Evolutionary conservation across 2,797 vertebrate species (phyloP), one percentile per base, ranked within the genome.

Genomic region (Tokudaia muenninki): DNA sequence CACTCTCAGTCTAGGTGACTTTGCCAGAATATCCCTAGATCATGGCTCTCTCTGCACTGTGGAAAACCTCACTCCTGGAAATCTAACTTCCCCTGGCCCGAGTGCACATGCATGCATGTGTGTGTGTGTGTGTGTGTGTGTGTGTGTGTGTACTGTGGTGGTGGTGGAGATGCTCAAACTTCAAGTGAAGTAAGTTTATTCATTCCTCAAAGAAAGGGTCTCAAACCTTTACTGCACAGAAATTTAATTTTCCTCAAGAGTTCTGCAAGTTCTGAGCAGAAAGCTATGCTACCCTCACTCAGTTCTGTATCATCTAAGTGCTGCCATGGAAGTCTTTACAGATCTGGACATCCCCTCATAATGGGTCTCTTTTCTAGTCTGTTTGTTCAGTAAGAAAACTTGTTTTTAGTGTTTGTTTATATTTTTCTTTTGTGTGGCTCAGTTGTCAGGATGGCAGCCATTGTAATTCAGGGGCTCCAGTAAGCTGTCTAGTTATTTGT

Each of bases 171-270:
- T 6, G 1, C 55, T 26, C 52, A 95, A 95, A 92, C 31, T 72
- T 19, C 47, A 95, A 87, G 57, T 93, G 59, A 97, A 89, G 34
- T 0, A 3, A 89, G 3, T 87, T 97, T 89, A 31, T 82, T 95
- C 41, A 65, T 94, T 93, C 44, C 34, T 80, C 52, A 81, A 87
- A 97, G 97, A 92, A 41, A 79, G 61, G 12, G 21, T 90, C 24
- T 37, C 22, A 52, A 11, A 75, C 96, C 59, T 94, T 87, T 97
- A 37, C 72, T 44, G 41, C 8, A 34, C 92, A 92, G 44, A 96
- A 13, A 0, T 67, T 96, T 80, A 37, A 94, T 92, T 88, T 41
- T 37, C 55, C 83, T 92, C 61, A 86, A 96, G 37, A 91, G 89
- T 57, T 95, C 65, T 86, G 75, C 57, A 92, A 47, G 19, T 91